phyloP scores from a whole-genome alignment of 2,888 invertebrate genomes.

The Pycnomerus fuliginosus region DNA sequence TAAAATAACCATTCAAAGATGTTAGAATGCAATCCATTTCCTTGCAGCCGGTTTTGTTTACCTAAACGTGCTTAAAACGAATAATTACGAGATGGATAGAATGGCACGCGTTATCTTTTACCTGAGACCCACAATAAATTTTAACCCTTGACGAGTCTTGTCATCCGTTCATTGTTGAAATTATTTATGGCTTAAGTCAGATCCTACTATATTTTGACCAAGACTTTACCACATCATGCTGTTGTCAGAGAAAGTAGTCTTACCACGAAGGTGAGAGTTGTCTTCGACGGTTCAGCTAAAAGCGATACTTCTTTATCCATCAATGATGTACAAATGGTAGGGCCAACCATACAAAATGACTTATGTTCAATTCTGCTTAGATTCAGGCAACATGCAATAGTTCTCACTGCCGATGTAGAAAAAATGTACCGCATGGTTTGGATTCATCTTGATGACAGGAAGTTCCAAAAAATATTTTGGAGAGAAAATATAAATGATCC shows the following conservation, averaged over 20 bases:
- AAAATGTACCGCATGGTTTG: constrained; percentile 20
- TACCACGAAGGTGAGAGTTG: constrained; percentile 1
- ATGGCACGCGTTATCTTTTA: too few species aligned
- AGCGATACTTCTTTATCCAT: neutral
- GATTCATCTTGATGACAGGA: constrained; percentile 10
- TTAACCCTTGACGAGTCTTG: too few species aligned
- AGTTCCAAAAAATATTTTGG: constrained; percentile 21
- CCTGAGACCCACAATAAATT: too few species aligned
- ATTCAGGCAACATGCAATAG: constrained; percentile 9
- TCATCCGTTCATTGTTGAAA: too few species aligned
- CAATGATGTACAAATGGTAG: neutral
- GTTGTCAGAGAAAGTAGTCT: neutral
- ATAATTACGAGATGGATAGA: too few species aligned
- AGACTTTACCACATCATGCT: constrained; percentile 3
- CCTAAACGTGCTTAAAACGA: too few species aligned
- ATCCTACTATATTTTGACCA: too few species aligned
- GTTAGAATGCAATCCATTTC: too few species aligned
- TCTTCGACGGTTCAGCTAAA: neutral
- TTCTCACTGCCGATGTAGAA: constrained; percentile 12
- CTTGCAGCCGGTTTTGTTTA: too few species aligned
- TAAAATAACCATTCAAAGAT: too few species aligned
- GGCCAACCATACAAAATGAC: constrained; percentile 12
- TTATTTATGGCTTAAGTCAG: too few species aligned
- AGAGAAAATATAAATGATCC: constrained; percentile 10
- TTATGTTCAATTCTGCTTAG: constrained; percentile 13